These are phyloP conservation scores for Pseudomyrmex gracilis DNA, from an alignment of 1,140 invertebrate species.

Conservation along the genomic window DNA sequence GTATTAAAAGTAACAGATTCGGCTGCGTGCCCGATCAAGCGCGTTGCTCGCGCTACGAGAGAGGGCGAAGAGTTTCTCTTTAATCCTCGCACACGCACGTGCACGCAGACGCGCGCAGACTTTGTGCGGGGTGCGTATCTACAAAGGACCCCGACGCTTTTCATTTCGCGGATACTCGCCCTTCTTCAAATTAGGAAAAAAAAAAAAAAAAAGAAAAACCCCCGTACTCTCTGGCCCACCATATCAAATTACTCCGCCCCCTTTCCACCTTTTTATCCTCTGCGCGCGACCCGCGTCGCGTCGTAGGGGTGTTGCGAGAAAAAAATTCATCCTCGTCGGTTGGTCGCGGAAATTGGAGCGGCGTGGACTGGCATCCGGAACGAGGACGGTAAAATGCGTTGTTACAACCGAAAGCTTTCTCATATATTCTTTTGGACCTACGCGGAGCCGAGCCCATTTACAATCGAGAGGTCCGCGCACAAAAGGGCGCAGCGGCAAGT, in stretches of 20 bases:
- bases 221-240: constrained; percentile 44
- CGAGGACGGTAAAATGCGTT: constrained; percentile 40
- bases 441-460: background rate
- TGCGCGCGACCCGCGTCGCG: constrained; percentile 5
- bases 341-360: constrained; percentile 69
- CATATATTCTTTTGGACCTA: constrained; percentile 19
- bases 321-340: constrained; percentile 46
- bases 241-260: constrained; percentile 73
- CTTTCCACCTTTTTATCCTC: constrained; percentile 57
- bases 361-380: constrained; percentile 39
- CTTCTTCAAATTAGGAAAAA: constrained; percentile 61
- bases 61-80: constrained; percentile 45
- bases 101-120: constrained; percentile 27
- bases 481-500: constrained; percentile 2
- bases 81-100: constrained; percentile 57
- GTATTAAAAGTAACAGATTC: constrained; percentile 44
- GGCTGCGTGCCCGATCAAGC: constrained; percentile 27
- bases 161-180: constrained; percentile 71
- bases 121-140: constrained; percentile 8
- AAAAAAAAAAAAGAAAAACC: background rate
- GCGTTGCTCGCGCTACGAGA: background rate
- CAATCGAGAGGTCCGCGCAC: constrained; percentile 2
- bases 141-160: constrained; percentile 69
- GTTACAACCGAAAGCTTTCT: constrained; percentile 29
- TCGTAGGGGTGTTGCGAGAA: constrained; percentile 20